Evolutionary conservation across 2,113 vertebrate species (phyloP), one percentile per base, ranked within the genome.

Genomic region (Eira barbara): DNA sequence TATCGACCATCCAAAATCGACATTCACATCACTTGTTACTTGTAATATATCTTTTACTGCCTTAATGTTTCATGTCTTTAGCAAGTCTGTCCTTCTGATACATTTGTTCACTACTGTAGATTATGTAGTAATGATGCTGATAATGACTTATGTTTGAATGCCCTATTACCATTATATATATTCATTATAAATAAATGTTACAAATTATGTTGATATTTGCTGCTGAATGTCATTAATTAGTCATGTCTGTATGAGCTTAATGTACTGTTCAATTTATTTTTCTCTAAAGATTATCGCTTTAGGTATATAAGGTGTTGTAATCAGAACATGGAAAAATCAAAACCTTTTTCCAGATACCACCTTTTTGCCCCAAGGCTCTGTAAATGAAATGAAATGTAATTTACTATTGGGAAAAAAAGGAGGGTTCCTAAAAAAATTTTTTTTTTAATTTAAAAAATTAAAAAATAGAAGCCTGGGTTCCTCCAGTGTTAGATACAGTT

Each of bases 51-150:
- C 52, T 86, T 95, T 86, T 89, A 42, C 86, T 81, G 17, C 55
- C n/a, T 85, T 92, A 93, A 83, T 96, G 4, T 94, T 91, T 94
- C 45, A 95, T 94, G 79, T 69, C 49, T 95, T 96, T 88, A 96
- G 55, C 31, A 93, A 74, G 29, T 88, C 63, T 89, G 6, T 78
- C 91, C 21, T 7, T 82, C 14, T 95, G 61, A 52, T 89, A 61
- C 12, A 95, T 88, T 83, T 88, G 59, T 52, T 15, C 12, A 36
- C 25, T 96, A 49, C 23, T 65, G 61, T 71, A 90, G 10, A 59
- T 59, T 59, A 31, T 65, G 5, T 67, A 79, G 20, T 92, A 83
- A 71, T 76, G 47, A 69, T 71, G n/a, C 21, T 93, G 49, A 76
- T 84, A 29, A 57, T 71, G 10, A 78, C 20, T 74, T 87, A 74